phyloP scores from a whole-genome alignment of 1,140 invertebrate species.

The Saccostrea glomerata region DNA sequence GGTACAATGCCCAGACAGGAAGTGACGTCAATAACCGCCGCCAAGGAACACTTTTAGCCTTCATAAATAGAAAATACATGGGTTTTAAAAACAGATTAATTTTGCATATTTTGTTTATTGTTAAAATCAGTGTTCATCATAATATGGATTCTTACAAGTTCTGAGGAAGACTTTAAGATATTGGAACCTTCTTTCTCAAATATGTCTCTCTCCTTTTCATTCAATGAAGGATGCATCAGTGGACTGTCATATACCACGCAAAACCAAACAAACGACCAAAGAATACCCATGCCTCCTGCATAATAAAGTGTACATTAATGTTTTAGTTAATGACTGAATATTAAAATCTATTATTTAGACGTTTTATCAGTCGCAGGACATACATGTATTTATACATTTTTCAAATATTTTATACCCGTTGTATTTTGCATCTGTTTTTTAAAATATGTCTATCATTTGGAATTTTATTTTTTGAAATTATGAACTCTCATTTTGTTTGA shows the following conservation, averaged over 20 bases:
- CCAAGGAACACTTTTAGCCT: slow-evolving; percentile 61
- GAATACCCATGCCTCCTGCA: slow-evolving; percentile 58
- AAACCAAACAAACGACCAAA: slow-evolving; percentile 66
- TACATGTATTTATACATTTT: no score
- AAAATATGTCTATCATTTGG: no score
- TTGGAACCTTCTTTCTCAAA: slow-evolving; percentile 47
- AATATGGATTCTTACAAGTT: neutral
- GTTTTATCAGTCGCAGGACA: no score
- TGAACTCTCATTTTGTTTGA: no score
- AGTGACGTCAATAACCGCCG: slow-evolving; percentile 61
- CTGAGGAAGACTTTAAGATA: neutral
- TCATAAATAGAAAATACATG: neutral
- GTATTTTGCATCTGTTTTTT: no score
- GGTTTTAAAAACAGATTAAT: neutral
- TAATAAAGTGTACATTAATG: no score
- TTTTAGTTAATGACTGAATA: no score
- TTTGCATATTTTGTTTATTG: neutral
- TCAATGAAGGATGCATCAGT: slow-evolving; percentile 52
- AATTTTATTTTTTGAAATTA: no score
- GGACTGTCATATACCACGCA: slow-evolving; percentile 61
- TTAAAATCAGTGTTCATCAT: no score
- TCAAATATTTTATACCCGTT: no score
- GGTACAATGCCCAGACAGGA: slow-evolving; percentile 58
- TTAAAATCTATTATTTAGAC: no score
- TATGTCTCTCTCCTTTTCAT: slow-evolving; percentile 53